Base-by-base conservation (phyloP, 1,140 invertebrate genomes). In the Mycetomoellerius zeteki region DNA sequence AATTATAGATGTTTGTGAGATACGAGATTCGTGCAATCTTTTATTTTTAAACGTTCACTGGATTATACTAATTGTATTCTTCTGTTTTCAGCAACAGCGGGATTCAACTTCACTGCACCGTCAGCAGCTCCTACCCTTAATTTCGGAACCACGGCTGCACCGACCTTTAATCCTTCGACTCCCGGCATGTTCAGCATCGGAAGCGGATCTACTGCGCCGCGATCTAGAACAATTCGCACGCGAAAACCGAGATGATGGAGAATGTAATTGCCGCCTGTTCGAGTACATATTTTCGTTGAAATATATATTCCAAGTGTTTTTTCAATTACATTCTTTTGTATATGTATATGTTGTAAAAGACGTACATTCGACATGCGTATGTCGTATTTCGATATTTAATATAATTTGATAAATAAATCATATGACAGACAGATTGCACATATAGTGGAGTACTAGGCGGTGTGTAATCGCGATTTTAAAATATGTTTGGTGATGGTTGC, bases 171-270 rank as follows among this genome's bases (percentile, higher is more conserved):
- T 27, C 89, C 93, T 21, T 76, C 92, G 2, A 47, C 90, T 1
- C 72, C 88, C 6, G 93, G 93, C 12, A 96, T 95, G 95, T 96
- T 96, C 82, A 95, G 92, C 76, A 96, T 96, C 43, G 95, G 95
- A 21, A 93, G 94, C 3, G 94, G 95, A 21, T 95, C 95, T 1
- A 94, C 94, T 3, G 94, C 94, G 6, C 93, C 95, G 21, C 92
- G 94, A 78, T 88, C 94, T 24, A 91, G 95, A 67, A 72, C 92
- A 21, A 62, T 89, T 73, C 89, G 94, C 82, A 16, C 85, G 8
- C 92, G 94, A 82, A 91, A 94, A 86, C 92, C 94, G 65, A 95
- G 94, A 95, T 96, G 94, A 95, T 95, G 93, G 92, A 95, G 93
- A 94, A 93, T 94, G 91, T 94, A 94, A 94, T 92, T 86, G 30